Base-by-base conservation (phyloP, 2,113 vertebrate genomes). In the Tringa solitaria region DNA sequence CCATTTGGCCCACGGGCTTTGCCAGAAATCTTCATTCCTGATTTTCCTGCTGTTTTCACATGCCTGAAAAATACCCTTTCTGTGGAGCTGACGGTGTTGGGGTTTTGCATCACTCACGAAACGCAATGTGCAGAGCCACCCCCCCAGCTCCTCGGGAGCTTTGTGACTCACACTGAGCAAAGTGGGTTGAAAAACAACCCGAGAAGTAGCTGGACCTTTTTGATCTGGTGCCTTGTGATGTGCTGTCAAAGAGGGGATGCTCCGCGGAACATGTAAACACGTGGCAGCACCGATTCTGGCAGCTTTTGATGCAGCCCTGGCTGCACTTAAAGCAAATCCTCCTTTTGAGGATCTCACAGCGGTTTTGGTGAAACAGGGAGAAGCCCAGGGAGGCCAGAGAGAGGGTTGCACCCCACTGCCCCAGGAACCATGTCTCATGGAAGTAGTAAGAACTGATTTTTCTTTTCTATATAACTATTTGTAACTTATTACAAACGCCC, bases 391-490 rank as follows among this genome's bases (percentile, higher is more conserved):
- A 41, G 54, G 54, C 33, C 4, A 33, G 0, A 10, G 17, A 46
- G 45, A 14, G 43, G 26, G 56, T 35, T 8, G 45, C 45, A 33
- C 21, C 53, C 35, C 35, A 1, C 43, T 8, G 67, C 41, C 28
- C 2, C 1, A 48, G 39, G n/a, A 28, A n/a, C 2, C 5, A 2
- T 15, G 57, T 3, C 57, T 41, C 48, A 39, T 1, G 4, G 65
- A 41, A n/a, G 67, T 2, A 35, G 50, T 26, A n/a, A 32, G 7
- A 28, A 24, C 57, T n/a, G 14, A 23, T 23, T 35, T 24, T 28
- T n/a, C 48, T 19, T 10, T 39, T 39, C 70, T 33, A 5, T 12
- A 30, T 10, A 16, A 46, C 46, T 46, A 46, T 46, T 21, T 46
- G 23, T 28, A 37, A 67, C 41, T 57, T 57, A 8, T 4, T 6